These are phyloP conservation scores for Pammene fasciana DNA, from an alignment of 2,888 invertebrate species.

Conservation along the genomic window DNA sequence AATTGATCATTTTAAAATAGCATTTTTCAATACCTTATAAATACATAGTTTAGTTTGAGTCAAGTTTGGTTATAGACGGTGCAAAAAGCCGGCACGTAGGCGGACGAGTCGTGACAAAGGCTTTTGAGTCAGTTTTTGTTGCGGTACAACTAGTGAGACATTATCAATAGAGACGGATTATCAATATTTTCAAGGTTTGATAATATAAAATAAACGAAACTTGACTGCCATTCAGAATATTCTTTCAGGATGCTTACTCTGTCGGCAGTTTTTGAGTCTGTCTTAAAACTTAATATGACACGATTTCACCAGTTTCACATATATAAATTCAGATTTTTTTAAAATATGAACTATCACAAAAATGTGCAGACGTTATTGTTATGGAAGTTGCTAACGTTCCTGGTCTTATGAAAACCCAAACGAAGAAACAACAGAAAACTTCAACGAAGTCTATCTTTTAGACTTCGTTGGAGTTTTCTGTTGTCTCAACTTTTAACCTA, in stretches of 20 bases:
- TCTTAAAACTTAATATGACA: too few species aligned
- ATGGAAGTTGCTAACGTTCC: too few species aligned
- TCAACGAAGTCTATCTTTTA: too few species aligned
- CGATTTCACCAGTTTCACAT: too few species aligned
- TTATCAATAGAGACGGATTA: slow-evolving; percentile 45
- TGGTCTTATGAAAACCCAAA: too few species aligned
- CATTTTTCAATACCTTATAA: not conserved
- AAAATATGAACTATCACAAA: not conserved
- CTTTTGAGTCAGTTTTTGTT: slow-evolving; percentile 49
- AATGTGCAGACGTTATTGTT: not conserved
- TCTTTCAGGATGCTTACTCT: not conserved
- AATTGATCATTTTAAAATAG: too few species aligned
- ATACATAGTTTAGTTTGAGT: not conserved
- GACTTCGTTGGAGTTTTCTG: too few species aligned
- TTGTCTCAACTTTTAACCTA: too few species aligned
- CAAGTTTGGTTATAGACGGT: slow-evolving; percentile 14
- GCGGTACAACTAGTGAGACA: slow-evolving; percentile 31
- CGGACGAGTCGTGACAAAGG: slow-evolving; percentile 54
- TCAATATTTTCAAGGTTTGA: slow-evolving; percentile 39
- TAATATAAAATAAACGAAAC: slow-evolving; percentile 4
- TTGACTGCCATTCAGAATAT: not conserved
- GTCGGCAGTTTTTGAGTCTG: too few species aligned
- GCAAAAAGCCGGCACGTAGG: slow-evolving; percentile 50
- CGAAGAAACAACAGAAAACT: too few species aligned
- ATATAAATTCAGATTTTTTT: not conserved